Evolutionary conservation across 2,797 vertebrate species (phyloP).

Genomic region (Spatula versicolor): DNA sequence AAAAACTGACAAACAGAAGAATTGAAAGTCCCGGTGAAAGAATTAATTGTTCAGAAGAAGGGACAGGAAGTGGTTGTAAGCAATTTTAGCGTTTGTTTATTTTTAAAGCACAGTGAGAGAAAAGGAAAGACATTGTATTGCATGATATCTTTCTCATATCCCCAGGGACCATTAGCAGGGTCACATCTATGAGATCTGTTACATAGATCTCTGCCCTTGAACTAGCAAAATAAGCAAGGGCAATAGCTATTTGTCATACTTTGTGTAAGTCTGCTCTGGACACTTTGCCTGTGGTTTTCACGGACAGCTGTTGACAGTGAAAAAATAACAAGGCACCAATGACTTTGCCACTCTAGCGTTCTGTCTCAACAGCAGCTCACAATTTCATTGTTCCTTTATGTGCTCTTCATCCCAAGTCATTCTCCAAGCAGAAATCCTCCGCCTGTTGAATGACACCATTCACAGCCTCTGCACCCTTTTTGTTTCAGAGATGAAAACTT

Average conservation of each 20-base stretch:
- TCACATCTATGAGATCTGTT: not conserved
- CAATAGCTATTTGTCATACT: not conserved
- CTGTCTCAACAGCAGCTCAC: not conserved
- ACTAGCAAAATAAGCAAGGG: not conserved
- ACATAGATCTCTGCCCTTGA: not conserved
- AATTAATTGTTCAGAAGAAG: not conserved
- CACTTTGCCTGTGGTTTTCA: not conserved
- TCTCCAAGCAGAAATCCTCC: not conserved
- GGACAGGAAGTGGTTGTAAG: conserved; percentile 26
- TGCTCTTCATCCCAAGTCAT: not conserved
- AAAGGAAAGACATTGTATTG: conserved; percentile 7
- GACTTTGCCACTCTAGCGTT: not conserved
- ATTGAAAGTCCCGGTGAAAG: not conserved
- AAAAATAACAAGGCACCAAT: not conserved
- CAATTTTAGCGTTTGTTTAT: not conserved
- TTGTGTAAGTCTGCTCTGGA: not conserved
- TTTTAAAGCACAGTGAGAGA: conserved; percentile 16
- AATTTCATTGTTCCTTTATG: not conserved
- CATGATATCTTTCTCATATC: not conserved
- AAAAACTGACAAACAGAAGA: not conserved
- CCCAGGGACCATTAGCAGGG: not conserved
- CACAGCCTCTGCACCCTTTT: not conserved
- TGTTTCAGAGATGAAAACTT: not conserved
- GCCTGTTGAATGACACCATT: not conserved
- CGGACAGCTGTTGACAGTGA: not conserved